A percentile compares a stretch with the other conserved stretches of the same genome.
Conservation (phyloP, 2,113 vertebrate genomes). For the Mus pahari region DNA sequence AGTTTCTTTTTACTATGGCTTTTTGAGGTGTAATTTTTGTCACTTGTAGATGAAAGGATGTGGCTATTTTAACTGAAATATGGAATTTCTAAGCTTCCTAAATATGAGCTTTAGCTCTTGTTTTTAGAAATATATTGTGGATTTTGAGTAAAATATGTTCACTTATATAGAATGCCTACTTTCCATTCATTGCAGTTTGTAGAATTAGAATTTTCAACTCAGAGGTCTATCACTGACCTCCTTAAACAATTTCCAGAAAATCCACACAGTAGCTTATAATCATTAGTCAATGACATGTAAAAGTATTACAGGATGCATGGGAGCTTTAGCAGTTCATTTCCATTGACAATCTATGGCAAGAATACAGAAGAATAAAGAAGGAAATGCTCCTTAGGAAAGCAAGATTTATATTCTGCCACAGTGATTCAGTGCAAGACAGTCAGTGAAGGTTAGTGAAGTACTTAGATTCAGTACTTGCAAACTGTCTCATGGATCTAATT, state of each 20-base stretch:
- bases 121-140: background rate
- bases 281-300: background rate
- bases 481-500: background rate
- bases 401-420: background rate
- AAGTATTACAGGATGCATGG: background rate
- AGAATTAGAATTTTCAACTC: background rate
- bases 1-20: background rate
- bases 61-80: background rate
- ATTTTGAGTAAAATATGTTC: background rate
- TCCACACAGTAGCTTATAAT: background rate
- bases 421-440: background rate
- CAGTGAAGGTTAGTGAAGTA: background rate
- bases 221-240: background rate
- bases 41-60: background rate
- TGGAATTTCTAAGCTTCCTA: background rate
- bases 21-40: background rate
- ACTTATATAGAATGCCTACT: background rate
- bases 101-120: background rate
- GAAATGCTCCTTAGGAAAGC: background rate
- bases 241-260: background rate
- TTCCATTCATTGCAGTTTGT: background rate
- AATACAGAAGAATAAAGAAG: background rate
- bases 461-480: background rate
- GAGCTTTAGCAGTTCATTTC: too few relatives aligned
- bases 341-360: background rate